Percentiles rank a stretch among this genome's conserved stretches.
phyloP scores from a whole-genome alignment of 2,797 vertebrate genomes.

The Falco peregrinus region DNA sequence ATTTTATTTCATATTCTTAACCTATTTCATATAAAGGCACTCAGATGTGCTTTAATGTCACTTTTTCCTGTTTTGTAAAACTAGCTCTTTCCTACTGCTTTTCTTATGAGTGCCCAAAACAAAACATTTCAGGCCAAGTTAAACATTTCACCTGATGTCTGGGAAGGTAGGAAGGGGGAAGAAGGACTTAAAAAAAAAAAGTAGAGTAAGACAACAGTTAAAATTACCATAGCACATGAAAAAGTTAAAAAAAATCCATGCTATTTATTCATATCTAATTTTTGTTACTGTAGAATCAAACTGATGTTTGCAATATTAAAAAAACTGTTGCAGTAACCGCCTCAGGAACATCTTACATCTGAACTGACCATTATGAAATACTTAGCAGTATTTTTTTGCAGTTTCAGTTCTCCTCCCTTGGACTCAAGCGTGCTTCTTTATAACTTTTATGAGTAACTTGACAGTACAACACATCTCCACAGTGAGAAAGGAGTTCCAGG shows the following conservation, averaged over 20 bases:
- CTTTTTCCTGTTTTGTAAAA: neutral
- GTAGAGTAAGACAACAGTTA: neutral
- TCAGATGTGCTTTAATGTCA: neutral
- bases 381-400: neutral
- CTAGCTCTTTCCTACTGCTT: neutral
- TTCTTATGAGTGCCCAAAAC: neutral
- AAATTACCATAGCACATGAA: neutral
- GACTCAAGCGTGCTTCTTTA: neutral
- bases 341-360: neutral
- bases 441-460: neutral
- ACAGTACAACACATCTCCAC: neutral
- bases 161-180: neutral
- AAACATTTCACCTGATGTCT: neutral
- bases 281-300: neutral
- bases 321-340: neutral
- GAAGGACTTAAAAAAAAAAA: neutral
- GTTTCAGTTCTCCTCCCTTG: neutral
- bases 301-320: neutral
- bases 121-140: neutral
- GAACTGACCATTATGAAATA: neutral
- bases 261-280: neutral
- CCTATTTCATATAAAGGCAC: neutral
- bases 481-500: neutral
- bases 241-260: neutral
- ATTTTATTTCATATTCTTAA: neutral